Percentiles rank a stretch among this genome's conserved stretches.
Evolutionary conservation across 30 jellyfish, hydroid and myxozoan species (phyloP).

Genomic region (Nemopilema nomurai): DNA sequence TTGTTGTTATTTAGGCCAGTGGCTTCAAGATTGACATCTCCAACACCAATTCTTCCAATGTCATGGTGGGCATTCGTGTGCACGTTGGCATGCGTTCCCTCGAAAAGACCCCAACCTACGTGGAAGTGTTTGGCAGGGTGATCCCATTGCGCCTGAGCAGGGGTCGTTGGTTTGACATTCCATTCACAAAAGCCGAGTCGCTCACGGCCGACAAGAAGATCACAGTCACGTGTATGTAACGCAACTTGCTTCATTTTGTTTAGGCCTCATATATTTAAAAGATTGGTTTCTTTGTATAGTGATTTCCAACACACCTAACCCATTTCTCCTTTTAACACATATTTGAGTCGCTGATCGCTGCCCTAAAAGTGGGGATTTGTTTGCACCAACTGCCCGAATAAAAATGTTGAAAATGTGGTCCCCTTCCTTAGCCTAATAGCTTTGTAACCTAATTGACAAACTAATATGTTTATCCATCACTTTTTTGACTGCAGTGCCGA

Average conservation of each 20-base stretch:
- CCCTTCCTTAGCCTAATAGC: neutral
- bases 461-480: too few species aligned
- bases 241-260: neutral
- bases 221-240: slow-evolving; percentile 73
- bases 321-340: too few species aligned
- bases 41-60: slow-evolving; percentile 67
- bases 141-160: slow-evolving; percentile 73
- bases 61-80: slow-evolving; percentile 89
- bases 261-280: neutral
- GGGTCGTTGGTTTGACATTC: slow-evolving; percentile 95
- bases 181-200: slow-evolving; percentile 82
- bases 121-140: slow-evolving; percentile 86
- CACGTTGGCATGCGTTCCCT: slow-evolving; percentile 89
- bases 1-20: slow-evolving; percentile 63
- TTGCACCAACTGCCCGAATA: too few species aligned
- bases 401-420: too few species aligned
- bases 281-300: neutral
- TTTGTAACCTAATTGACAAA: neutral
- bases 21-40: slow-evolving; percentile 79
- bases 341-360: too few species aligned
- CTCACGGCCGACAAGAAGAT: slow-evolving; percentile 76
- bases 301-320: too few species aligned
- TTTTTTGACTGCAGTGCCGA: too few species aligned
- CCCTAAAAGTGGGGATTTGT: too few species aligned
- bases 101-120: slow-evolving; percentile 86